Evolutionary conservation across 2,888 invertebrate genomes (phyloP), one percentile per base, ranked within the genome.

Genomic region (Reticulitermes lucifugus): DNA sequence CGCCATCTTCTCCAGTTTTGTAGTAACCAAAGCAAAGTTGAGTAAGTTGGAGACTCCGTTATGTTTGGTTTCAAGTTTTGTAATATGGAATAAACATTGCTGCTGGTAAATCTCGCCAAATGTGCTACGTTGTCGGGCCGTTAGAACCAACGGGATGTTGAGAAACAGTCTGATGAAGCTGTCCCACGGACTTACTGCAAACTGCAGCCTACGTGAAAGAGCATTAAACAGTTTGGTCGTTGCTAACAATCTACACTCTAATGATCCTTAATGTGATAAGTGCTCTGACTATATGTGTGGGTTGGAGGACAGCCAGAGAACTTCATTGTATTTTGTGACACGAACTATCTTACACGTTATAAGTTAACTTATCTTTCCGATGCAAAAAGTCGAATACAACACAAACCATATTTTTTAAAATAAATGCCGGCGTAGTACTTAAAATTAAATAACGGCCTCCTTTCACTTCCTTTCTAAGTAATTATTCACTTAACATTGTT

Each of bases 211-310:
- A 79, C 79, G 29, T 59, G 21, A 59, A 79, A n/a, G 25, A 12
- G 51, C 25, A 55, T 59, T 60, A 80, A 51, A 60, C 51, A 77
- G 77, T 77, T 77, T 60, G 60, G 22, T 25, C 21, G 29, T n/a
- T 22, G 25, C 79, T 46, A 51, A 22, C 22, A 22, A 25, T 70
- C 81, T 35, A 14, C 12, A 41, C 12, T n/a, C 10, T 81, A 43
- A 81, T 81, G 81, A 70, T n/a, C 43, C 43, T 81, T 70, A 81
- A 81, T 81, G 81, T 18, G 81, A 81, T 81, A 81, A 81, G 81
- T 81, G 81, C 35, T n/a, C 65, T 51, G 81, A 81, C 60, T 81
- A 65, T 65, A 18, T 65, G 22, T 12, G 43, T 80, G 65, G 29
- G 41, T 43, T 81, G 81, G 81, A 81, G 70, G 21, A 14, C 25